Percentiles rank a stretch among this genome's conserved stretches.
Evolutionary conservation across 2,888 invertebrate species (phyloP).

Genomic region (Metallyticus violacea): DNA sequence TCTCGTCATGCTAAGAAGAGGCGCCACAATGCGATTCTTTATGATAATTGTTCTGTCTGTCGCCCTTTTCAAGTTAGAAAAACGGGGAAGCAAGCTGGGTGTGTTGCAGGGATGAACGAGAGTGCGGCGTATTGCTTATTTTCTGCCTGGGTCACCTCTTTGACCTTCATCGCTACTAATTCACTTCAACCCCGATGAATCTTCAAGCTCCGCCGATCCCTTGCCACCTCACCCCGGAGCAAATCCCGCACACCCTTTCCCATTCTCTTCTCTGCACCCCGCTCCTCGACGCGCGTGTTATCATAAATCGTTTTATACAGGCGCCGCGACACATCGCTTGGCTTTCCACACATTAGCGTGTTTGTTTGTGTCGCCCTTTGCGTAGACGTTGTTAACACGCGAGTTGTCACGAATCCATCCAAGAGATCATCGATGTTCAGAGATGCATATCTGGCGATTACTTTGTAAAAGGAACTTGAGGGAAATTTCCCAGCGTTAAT

Average conservation of each 20-base stretch:
- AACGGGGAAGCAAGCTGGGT: not conserved
- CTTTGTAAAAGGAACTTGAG: not conserved
- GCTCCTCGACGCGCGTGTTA: too few species aligned
- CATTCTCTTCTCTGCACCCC: not conserved
- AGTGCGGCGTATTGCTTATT: not conserved
- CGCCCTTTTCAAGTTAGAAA: not conserved
- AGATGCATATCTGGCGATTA: not conserved
- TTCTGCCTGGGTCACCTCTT: not conserved
- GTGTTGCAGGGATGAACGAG: not conserved
- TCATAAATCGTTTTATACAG: not conserved
- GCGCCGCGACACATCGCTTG: not conserved
- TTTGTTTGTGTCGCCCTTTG: not conserved
- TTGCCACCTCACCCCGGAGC: too few species aligned
- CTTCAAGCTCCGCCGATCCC: not conserved
- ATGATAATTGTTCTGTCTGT: not conserved
- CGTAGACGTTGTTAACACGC: not conserved
- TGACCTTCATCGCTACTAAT: not conserved
- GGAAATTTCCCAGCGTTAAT: not conserved
- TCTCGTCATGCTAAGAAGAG: too few species aligned
- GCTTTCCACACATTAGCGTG: not conserved
- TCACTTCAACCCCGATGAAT: not conserved
- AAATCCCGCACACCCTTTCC: not conserved
- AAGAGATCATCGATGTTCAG: not conserved
- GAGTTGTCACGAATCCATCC: not conserved
- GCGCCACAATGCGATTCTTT: too few species aligned